phyloP scores from a whole-genome alignment of 2,113 vertebrate species.

The Catharus bicknelli region DNA sequence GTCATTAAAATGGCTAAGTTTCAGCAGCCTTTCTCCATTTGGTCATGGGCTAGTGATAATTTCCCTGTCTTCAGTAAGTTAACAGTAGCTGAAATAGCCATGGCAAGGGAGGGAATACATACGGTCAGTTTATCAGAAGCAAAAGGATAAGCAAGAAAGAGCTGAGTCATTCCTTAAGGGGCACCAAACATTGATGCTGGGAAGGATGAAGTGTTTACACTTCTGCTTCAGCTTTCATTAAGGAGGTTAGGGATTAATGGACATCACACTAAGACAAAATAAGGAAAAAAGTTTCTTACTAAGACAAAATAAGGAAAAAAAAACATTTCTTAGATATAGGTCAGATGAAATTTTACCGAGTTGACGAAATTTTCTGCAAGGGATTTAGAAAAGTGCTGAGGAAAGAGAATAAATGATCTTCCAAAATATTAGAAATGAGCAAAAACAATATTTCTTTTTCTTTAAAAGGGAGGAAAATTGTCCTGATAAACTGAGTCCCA shows the following conservation, averaged over 20 bases:
- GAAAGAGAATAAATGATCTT: not conserved
- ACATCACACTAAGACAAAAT: not conserved
- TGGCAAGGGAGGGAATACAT: not conserved
- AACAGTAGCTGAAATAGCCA: not conserved
- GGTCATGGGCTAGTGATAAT: not conserved
- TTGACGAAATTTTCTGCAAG: not conserved
- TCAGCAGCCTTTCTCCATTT: not conserved
- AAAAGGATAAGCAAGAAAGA: not conserved
- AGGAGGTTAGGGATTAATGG: not conserved
- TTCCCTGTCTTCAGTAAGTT: not conserved
- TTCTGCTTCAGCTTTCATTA: not conserved
- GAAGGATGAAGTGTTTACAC: not conserved
- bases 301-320: too few species aligned
- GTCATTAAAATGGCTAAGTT: not conserved
- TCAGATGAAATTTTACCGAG: not conserved
- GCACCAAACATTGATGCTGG: not conserved
- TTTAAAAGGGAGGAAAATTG: not conserved
- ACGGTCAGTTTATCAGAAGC: not conserved
- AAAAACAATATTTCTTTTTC: not conserved
- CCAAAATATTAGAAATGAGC: not conserved
- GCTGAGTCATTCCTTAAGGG: not conserved
- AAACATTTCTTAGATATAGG: not conserved
- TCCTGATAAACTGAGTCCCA: not conserved
- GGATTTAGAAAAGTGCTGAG: not conserved
- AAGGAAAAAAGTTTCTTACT: not conserved